Evolutionary conservation across 2,113 vertebrate genomes (phyloP), one percentile per base, ranked within the genome.

Genomic region (Brachirus orientalis): DNA sequence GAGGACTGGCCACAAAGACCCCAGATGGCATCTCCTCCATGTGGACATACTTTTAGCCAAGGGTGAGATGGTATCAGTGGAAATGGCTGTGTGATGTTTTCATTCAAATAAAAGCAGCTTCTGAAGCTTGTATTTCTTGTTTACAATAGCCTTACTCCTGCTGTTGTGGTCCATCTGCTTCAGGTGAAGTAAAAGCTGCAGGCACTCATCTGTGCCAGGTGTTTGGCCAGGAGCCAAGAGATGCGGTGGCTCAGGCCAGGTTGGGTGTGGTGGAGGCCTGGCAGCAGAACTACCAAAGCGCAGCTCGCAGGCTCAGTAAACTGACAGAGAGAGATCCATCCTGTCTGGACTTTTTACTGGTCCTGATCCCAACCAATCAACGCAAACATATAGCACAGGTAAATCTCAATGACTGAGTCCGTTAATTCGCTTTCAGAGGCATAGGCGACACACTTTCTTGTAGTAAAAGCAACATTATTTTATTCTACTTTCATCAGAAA

Each of bases 221-320:
- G 10, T 95, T 96, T 69, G 92, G 86, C 7, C 85, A 78, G 72
- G 81, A 86, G 22, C 88, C 88, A 43, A 80, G 89, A 50, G 92
- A 94, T 61, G 90, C 89, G 4, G 85, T 57, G 0, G 94, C 91
- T 65, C 89, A 66, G 40, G 95, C 94, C 61, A 86, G 97, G 28
- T 68, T 92, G 16, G 96, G 96, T 8, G 88, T 98, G 75, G 89
- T 97, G 48, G 91, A 89, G 64, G 88, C 95, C 79, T 95, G 93
- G 91, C 89, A 76, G 43, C 91, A 93, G 58, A 94, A 92, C 0
- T 18, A 88, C 70, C 16, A 57, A 2, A 82, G 63, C 0, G 94
- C 95, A 1, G 89, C 90, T 7, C 86, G 17, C 38, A 88, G 92
- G 0, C 91, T 98, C 72, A 94, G 94, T 77, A 44, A 53, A 66